phyloP scores from a whole-genome alignment of 1,140 invertebrate species.

The Adelges cooleyi region DNA sequence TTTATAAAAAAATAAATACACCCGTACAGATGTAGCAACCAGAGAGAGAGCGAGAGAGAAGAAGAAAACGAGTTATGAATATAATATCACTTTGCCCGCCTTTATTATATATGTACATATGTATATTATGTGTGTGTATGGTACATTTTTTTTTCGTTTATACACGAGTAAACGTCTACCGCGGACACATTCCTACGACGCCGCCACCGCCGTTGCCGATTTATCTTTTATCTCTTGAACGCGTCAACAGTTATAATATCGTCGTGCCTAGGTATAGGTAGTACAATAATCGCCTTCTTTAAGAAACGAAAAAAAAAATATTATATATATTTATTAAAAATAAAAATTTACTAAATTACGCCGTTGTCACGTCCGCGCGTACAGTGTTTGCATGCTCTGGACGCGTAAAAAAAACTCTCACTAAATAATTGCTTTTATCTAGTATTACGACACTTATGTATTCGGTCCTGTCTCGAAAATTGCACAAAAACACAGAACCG shows the following conservation, averaged over 20 bases:
- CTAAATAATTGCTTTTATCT: no score
- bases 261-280: not conserved
- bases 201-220: not conserved
- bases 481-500: no score
- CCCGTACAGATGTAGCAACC: not conserved
- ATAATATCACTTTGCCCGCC: slow-evolving; percentile 12
- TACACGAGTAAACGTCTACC: slow-evolving; percentile 22
- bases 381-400: not conserved
- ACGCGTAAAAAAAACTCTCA: no score
- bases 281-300: slow-evolving; percentile 26
- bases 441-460: no score
- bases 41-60: slow-evolving; percentile 7
- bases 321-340: no score
- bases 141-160: not conserved
- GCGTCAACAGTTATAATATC: slow-evolving; percentile 3
- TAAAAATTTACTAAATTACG: slow-evolving; percentile 23
- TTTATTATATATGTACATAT: not conserved
- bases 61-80: slow-evolving; percentile 26
- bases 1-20: slow-evolving; percentile 11
- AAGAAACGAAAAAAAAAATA: no score
- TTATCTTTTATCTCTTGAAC: slow-evolving; percentile 25
- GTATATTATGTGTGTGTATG: not conserved
- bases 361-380: not conserved
- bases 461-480: no score
- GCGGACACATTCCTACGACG: not conserved